A percentile compares a stretch with the other conserved stretches of the same genome.
These are phyloP conservation scores for Propithecus coquereli DNA, from an alignment of 2,113 vertebrate genomes.

Conservation along the genomic window DNA sequence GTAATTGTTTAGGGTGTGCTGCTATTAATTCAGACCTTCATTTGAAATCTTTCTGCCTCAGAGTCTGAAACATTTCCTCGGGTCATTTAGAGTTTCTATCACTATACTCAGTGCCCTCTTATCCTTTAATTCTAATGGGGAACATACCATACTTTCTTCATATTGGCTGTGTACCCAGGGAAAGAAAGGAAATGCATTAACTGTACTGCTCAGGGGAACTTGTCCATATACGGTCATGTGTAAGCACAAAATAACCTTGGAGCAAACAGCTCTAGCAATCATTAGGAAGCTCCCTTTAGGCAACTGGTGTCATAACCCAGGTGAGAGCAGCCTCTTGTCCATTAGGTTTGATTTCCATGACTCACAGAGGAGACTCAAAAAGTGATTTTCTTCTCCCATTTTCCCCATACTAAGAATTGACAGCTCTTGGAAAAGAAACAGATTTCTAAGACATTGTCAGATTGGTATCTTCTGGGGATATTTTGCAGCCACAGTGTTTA, in stretches of 20 bases:
- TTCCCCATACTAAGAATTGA: not conserved
- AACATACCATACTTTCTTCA: not conserved
- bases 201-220: not conserved
- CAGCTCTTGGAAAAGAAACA: constrained; percentile 38
- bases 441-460: constrained; percentile 44
- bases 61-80: not conserved
- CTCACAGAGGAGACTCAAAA: not conserved
- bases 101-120: not conserved
- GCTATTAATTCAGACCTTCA: constrained; percentile 5
- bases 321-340: not conserved
- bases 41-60: not conserved
- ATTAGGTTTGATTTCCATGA: constrained; percentile 17
- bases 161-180: not conserved
- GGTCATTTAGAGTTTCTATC: not conserved
- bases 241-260: not conserved
- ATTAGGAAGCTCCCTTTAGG: not conserved
- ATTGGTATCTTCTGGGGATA: not conserved
- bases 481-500: constrained; percentile 36
- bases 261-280: not conserved
- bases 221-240: not conserved
- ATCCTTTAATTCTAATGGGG: not conserved
- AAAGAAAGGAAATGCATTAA: not conserved
- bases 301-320: not conserved
- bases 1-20: not conserved
- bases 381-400: not conserved